Evolutionary conservation across 2,797 vertebrate genomes (phyloP).

Genomic region (Antennarius maculatus): DNA sequence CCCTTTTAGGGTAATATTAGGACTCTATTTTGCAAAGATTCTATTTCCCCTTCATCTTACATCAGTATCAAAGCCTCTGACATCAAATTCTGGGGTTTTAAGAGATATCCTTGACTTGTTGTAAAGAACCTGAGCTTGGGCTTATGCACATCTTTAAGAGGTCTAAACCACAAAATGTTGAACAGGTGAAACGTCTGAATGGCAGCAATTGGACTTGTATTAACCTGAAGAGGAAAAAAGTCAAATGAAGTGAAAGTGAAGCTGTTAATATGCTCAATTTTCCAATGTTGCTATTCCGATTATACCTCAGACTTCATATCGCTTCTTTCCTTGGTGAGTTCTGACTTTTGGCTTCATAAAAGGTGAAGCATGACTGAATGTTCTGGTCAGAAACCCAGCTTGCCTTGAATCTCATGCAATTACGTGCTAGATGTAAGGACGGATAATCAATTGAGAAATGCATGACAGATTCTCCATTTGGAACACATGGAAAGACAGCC

Average conservation of each 20-base stretch:
- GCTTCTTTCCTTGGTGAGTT: constrained; percentile 49
- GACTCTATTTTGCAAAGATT: constrained; percentile 57
- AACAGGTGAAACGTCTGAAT: constrained; percentile 19
- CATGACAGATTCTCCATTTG: constrained; percentile 70
- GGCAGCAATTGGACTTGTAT: constrained; percentile 17
- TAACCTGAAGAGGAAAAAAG: constrained; percentile 37
- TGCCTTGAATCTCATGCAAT: constrained; percentile 63
- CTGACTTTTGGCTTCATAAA: constrained; percentile 55
- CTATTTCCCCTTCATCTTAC: constrained; percentile 66
- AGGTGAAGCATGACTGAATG: constrained; percentile 66
- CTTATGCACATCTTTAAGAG: constrained; percentile 19
- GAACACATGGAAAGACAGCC: constrained; percentile 65
- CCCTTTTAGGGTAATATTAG: constrained; percentile 52
- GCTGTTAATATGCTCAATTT: constrained; percentile 45
- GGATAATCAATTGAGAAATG: constrained; percentile 76
- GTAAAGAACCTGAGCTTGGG: constrained; percentile 44
- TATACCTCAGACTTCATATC: constrained; percentile 49
- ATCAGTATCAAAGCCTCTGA: constrained; percentile 54
- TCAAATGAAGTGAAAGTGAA: constrained; percentile 15
- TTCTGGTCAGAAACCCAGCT: constrained; percentile 53
- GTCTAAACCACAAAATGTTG: constrained; percentile 19
- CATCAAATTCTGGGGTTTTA: constrained; percentile 51
- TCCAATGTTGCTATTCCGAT: constrained; percentile 34
- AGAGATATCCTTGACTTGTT: constrained; percentile 56
- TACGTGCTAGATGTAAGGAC: constrained; percentile 57